Percentiles rank a stretch among this genome's conserved stretches.
These are phyloP conservation scores for Remorina albescens DNA, from an alignment of 2,797 vertebrate species.

Conservation along the genomic window DNA sequence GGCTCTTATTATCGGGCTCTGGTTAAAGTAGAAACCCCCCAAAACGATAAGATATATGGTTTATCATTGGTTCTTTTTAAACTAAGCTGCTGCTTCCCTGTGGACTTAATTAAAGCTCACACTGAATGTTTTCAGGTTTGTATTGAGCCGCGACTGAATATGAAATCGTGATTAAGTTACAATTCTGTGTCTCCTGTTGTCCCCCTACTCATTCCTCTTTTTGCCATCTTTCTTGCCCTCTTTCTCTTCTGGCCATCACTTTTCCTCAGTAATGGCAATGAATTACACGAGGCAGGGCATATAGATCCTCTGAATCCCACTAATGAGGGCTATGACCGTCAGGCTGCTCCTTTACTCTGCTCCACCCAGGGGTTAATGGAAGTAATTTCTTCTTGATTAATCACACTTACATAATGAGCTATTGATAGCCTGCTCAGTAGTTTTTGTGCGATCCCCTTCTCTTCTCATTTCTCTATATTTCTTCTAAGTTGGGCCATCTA, in stretches of 20 bases:
- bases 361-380: conserved; percentile 40
- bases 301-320: conserved; percentile 40
- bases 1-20: conserved; percentile 25
- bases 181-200: neutral
- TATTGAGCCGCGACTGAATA: neutral
- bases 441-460: conserved; percentile 12
- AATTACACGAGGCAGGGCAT: conserved; percentile 19
- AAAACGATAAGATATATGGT: neutral
- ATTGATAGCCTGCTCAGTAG: conserved; percentile 53
- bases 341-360: conserved; percentile 14
- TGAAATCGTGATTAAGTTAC: conserved; percentile 13
- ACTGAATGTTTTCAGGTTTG: conserved; percentile 26
- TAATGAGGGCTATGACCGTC: conserved; percentile 55
- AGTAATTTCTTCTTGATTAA: conserved; percentile 57
- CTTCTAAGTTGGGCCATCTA: conserved; percentile 9
- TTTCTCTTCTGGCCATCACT: conserved; percentile 22
- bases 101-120: conserved; percentile 33
- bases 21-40: neutral
- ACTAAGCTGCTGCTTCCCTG: neutral
- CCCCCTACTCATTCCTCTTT: neutral
- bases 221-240: neutral
- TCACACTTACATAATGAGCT: conserved; percentile 62
- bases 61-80: neutral
- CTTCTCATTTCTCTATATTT: neutral
- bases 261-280: conserved; percentile 10